Evolutionary conservation across 2,113 vertebrate species (phyloP), one percentile per base, ranked within the genome.

Genomic region (Dolichallabes microphthalmus): DNA sequence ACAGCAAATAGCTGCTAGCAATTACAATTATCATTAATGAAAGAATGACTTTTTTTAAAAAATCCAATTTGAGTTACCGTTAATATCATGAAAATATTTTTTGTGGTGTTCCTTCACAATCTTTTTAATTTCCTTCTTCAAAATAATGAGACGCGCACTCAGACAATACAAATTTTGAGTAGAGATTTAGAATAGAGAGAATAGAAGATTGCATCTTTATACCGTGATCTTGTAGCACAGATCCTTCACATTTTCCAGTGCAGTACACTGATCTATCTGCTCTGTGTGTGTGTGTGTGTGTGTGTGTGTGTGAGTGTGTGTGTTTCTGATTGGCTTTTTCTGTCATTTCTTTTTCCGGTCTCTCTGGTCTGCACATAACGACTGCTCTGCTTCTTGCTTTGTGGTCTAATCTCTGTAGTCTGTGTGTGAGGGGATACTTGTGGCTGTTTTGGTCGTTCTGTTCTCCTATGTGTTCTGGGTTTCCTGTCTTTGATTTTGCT

Each of bases 401-500:
- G 80, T 39, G 39, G 39, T 39, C 80, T 82, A 30, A 66, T 82
- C 63, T 82, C 80, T 82, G 80, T 32, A 55, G 76, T 78, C 55
- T 78, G 76, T 78, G 76, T 58, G 76, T 78, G 76, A 58, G 76
- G 55, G 53, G 76, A 58, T 78, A 78, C 19, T 78, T 78, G 76
- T 58, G 76, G 76, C 76, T 78, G 76, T 78, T 78, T 55, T 78
- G 76, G 9, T 58, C 55, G 27, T 78, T 78, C 55, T 78, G 76
- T 78, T 78, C 76, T 78, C 30, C 19, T 78, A 78, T 78, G 76
- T 58, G 53, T 78, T 78, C 19, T 78, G 53, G 22, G 76, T 78
- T 78, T 78, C 30, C 76, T 78, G 76, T 78, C 76, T 78, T 78
- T 78, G 76, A 78, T 78, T 78, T 78, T 13, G 15, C 53, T 58